Evolutionary conservation across 2,113 vertebrate species (phyloP).

Genomic region (Hippocampus barbouri): DNA sequence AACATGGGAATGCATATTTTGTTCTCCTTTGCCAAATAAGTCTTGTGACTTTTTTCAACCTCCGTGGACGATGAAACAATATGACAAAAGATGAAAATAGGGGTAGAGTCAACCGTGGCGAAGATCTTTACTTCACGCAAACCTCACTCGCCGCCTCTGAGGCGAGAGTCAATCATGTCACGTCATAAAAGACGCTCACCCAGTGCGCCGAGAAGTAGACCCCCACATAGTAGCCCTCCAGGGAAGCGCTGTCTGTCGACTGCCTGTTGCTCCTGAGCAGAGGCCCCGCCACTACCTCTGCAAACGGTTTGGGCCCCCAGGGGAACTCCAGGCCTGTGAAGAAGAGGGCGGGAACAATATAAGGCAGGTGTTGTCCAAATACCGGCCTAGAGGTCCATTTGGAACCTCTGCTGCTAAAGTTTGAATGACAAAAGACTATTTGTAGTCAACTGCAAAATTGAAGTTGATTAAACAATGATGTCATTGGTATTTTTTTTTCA

Average conservation of each 20-base stretch:
- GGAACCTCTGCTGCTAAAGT: not conserved
- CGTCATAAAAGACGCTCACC: conserved; percentile 77
- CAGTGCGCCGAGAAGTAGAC: conserved; percentile 98
- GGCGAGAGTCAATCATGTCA: conserved; percentile 34
- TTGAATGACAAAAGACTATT: no score
- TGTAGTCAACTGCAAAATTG: no score
- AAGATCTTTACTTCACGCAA: conserved; percentile 1
- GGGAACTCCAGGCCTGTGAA: conserved; percentile 92
- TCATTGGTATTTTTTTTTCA: no score
- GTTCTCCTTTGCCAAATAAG: no score
- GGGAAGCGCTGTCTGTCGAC: conserved; percentile 82
- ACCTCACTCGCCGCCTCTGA: conserved; percentile 26
- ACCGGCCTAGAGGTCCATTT: not conserved
- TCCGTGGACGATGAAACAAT: no score
- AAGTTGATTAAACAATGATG: no score
- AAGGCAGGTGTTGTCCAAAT: not conserved
- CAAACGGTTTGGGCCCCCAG: conserved; percentile 97
- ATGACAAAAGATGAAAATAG: no score
- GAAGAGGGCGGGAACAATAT: not conserved
- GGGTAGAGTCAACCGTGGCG: no score
- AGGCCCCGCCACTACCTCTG: conserved; percentile 91
- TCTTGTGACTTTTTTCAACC: no score
- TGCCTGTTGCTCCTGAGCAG: conserved; percentile 88
- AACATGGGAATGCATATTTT: no score
- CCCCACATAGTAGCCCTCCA: conserved; percentile 91